A percentile compares a stretch with the other conserved stretches of the same genome.
Evolutionary conservation across 1,140 invertebrate genomes (phyloP).

Genomic region (Drosophila melanica): DNA sequence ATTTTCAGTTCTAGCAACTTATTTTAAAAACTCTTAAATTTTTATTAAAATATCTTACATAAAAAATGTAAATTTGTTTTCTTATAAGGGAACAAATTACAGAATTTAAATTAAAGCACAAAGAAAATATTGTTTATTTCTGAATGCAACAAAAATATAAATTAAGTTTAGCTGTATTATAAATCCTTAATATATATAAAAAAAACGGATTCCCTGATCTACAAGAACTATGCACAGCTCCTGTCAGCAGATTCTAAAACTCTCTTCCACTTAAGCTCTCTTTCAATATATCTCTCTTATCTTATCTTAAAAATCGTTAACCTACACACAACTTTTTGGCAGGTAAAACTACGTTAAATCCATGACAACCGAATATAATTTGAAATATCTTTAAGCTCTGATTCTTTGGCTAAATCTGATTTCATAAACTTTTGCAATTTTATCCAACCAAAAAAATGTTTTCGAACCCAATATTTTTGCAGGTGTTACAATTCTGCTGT

Average conservation of each 20-base stretch:
- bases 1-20: background rate
- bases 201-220: no score
- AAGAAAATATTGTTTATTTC: no score
- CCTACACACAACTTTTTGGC: constrained; percentile 6
- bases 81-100: no score
- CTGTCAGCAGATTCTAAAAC: background rate
- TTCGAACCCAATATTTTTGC: constrained; percentile 83
- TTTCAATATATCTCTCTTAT: constrained; percentile 2
- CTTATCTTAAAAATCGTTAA: background rate
- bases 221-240: constrained; percentile 11
- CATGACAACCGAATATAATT: background rate
- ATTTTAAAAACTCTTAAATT: background rate
- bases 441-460: constrained; percentile 48
- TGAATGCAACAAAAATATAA: no score
- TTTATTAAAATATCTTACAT: no score
- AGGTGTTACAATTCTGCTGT: constrained; percentile 99
- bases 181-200: no score
- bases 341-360: constrained; percentile 5
- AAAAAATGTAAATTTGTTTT: no score
- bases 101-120: no score
- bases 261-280: background rate
- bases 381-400: background rate
- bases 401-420: constrained; percentile 7
- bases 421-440: background rate
- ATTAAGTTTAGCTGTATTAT: no score